phyloP scores from a whole-genome alignment of 37 sponge, comb jelly and placozoan genomes.

The Halisarca cf. caerulea region DNA sequence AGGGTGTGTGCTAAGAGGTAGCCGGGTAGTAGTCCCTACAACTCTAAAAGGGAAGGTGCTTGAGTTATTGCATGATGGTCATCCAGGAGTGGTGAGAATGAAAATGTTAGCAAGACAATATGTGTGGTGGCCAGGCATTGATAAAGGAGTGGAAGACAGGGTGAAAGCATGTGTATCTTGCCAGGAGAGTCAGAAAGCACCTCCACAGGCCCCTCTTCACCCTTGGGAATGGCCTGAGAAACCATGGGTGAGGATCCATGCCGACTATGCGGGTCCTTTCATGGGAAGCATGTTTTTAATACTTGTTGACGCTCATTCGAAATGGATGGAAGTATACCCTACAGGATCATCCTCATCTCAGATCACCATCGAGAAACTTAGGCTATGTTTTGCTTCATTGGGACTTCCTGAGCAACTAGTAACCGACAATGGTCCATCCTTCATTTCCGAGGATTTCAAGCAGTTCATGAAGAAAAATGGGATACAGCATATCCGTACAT shows the following conservation, averaged over 20 bases:
- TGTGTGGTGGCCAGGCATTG: slow-evolving; percentile 38
- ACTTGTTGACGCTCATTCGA: slow-evolving; percentile 50
- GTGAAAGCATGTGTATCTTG: slow-evolving; percentile 19
- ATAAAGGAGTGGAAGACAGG: slow-evolving; percentile 2
- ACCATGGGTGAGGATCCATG: slow-evolving; percentile 36
- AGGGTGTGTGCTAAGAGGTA: slow-evolving; percentile 14
- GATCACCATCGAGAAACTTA: slow-evolving; percentile 6
- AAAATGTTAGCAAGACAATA: slow-evolving; percentile 13
- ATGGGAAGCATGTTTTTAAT: slow-evolving; percentile 30
- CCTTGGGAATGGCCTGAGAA: slow-evolving; percentile 33
- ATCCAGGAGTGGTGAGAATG: slow-evolving; percentile 31
- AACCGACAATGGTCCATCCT: slow-evolving; percentile 22
- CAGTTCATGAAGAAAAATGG: slow-evolving; percentile 20
- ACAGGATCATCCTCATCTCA: slow-evolving; percentile 15
- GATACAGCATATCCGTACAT: slow-evolving; percentile 14
- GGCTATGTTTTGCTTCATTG: slow-evolving; percentile 23
- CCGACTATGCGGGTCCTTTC: slow-evolving; percentile 31
- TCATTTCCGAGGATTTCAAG: slow-evolving; percentile 10
- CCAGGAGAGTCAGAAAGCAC: slow-evolving; percentile 19
- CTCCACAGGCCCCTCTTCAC: slow-evolving; percentile 32
- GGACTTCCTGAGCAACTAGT: slow-evolving; percentile 26
- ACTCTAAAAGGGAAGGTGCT: not conserved
- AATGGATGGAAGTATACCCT: slow-evolving; percentile 41
- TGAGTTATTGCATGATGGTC: slow-evolving; percentile 19
- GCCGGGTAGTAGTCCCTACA: not conserved